A percentile compares a stretch with the other conserved stretches of the same genome.
These are phyloP conservation scores for Carlito syrichta DNA, from an alignment of 2,113 vertebrate genomes.

Conservation along the genomic window DNA sequence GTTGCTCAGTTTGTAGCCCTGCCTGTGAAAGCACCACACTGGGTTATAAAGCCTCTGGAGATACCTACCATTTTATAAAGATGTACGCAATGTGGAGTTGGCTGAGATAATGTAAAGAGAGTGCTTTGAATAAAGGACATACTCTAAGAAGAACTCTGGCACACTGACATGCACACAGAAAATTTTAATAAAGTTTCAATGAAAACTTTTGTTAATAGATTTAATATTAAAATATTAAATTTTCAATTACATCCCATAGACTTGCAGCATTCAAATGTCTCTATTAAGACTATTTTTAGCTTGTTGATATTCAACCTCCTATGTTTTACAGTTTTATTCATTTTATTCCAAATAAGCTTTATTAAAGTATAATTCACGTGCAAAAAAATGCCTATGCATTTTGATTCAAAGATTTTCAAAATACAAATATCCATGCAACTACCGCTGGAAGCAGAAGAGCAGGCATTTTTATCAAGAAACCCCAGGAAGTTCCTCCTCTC, in stretches of 20 bases:
- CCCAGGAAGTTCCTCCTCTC: neutral
- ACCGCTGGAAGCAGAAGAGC: neutral
- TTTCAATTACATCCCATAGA: neutral
- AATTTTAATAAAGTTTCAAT: neutral
- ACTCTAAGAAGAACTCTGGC: neutral
- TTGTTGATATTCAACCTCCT: neutral
- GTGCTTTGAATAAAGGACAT: no score
- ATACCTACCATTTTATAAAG: neutral
- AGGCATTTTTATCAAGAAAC: neutral
- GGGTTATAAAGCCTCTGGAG: neutral
- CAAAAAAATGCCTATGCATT: neutral
- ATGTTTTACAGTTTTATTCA: neutral
- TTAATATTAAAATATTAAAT: neutral
- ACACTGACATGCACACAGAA: no score
- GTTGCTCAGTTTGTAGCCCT: neutral
- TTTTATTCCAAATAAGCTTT: neutral
- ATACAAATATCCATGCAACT: neutral
- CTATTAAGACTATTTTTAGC: neutral
- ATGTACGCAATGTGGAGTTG: neutral
- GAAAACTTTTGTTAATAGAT: neutral
- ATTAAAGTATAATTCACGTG: neutral
- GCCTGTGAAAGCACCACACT: neutral
- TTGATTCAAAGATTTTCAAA: neutral
- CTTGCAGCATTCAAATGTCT: neutral
- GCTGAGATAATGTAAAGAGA: no score